phyloP scores from a whole-genome alignment of 1,140 invertebrate species.

The Episyrphus balteatus region DNA sequence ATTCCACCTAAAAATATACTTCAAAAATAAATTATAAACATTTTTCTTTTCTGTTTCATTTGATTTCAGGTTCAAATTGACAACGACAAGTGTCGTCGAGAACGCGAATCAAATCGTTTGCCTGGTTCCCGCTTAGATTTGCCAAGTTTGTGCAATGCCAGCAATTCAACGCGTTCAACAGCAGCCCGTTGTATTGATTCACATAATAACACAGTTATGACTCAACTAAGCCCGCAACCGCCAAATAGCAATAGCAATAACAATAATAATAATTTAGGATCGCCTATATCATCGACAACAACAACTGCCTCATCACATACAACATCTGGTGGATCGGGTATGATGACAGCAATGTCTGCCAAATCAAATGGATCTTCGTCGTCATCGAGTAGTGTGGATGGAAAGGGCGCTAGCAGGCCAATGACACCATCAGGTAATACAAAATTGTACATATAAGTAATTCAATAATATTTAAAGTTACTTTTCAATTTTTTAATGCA shows the following conservation, averaged over 20 bases:
- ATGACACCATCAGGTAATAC: constrained; percentile 32
- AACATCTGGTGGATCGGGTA: constrained; percentile 18
- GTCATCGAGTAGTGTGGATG: constrained; percentile 25
- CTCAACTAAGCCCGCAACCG: background rate
- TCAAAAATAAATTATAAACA: too few relatives aligned
- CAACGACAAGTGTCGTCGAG: constrained; percentile 35
- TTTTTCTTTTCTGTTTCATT: background rate
- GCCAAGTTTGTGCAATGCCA: constrained; percentile 21
- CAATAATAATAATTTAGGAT: constrained; percentile 28
- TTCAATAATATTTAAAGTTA: background rate
- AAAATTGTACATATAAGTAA: background rate
- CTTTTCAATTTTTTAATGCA: background rate
- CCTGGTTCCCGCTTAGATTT: constrained; percentile 26
- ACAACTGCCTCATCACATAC: constrained; percentile 15
- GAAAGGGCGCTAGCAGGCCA: constrained; percentile 29
- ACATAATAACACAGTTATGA: constrained; percentile 16
- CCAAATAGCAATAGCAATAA: constrained; percentile 7
- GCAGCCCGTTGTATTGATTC: constrained; percentile 20
- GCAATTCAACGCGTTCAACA: constrained; percentile 8
- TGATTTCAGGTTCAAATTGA: constrained; percentile 31
- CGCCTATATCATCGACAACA: constrained; percentile 29
- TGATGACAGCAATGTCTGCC: constrained; percentile 30
- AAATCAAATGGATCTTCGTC: constrained; percentile 31
- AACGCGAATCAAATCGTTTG: constrained; percentile 16
- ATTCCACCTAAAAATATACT: too few relatives aligned